Evolutionary conservation across 1,140 invertebrate species (phyloP), one percentile per base, ranked within the genome.

Genomic region (Globodera ellingtonae): DNA sequence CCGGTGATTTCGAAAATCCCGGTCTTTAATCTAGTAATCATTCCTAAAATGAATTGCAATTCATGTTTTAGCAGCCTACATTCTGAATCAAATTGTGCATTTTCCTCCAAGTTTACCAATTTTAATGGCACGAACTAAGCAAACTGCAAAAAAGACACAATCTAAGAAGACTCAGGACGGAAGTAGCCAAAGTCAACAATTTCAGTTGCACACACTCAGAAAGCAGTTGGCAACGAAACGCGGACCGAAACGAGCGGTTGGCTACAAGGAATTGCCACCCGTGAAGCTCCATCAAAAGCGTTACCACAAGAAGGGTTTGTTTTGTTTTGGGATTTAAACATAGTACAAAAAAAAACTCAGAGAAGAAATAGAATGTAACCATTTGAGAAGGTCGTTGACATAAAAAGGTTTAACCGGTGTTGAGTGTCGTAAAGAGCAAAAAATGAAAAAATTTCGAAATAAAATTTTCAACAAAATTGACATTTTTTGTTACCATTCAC

Each of bases 221-320:
- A 24, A 62, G n/a, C 52, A 77, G 4, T 21, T 77, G 62, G 75
- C 75, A 7, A 77, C 75, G 5, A 77, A 77, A 13, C 62, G 75
- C 47, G 35, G 46, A 24, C 24, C 52, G 3, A 47, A 69, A 18
- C 62, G 47, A 24, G 24, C 44, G 50, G 15, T 69, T 10, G 69
- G 24, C 48, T 77, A 77, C 35, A 62, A 67, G 24, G 75, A 77
- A 62, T 67, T 77, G 21, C 75, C 75, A 10, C 75, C 75, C 2
- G 62, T 77, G 3, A 77, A 69, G 48, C 70, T 77, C 21, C 6
- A 69, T 15, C 75, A 77, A 18, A 77, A 77, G 10, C 75, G 75
- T 18, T 50, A 77, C 48, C 75, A 77, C 62, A 77, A 77, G 6
- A 77, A 67, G 10, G 75, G 75, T 77, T 2, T 67, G 35, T 48